These are phyloP conservation scores for Sesamia nonagrioides DNA, from an alignment of 1,140 invertebrate species.

Conservation along the genomic window DNA sequence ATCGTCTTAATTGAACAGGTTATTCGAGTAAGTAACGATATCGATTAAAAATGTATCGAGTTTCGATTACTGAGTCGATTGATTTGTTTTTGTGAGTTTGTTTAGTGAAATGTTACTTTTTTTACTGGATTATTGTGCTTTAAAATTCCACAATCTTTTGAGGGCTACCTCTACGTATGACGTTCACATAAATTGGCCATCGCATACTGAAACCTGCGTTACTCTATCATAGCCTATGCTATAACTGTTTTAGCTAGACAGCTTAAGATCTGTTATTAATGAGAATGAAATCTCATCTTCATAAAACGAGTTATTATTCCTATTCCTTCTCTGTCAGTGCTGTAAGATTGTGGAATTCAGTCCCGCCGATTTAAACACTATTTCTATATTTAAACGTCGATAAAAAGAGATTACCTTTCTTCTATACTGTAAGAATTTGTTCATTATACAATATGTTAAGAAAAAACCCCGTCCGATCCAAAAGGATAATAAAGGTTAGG, in stretches of 20 bases:
- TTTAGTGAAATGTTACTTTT: neutral
- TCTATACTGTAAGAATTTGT: no score
- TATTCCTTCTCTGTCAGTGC: no score
- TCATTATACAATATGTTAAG: no score
- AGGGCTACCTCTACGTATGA: no score
- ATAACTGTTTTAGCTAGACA: neutral
- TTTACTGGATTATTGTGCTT: neutral
- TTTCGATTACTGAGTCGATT: constrained; percentile 20
- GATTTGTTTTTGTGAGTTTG: constrained; percentile 25
- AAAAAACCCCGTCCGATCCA: no score
- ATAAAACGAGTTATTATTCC: no score
- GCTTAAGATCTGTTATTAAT: neutral
- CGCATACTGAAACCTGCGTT: neutral
- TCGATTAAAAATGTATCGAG: constrained; percentile 46
- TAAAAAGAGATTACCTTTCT: no score
- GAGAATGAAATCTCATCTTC: no score
- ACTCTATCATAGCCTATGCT: neutral
- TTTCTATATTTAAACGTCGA: no score
- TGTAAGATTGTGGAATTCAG: no score
- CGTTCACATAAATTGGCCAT: neutral
- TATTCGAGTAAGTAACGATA: constrained; percentile 32
- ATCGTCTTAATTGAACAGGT: constrained; percentile 47
- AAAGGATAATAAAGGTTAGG: no score
- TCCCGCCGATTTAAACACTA: no score
- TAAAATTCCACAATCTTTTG: neutral